Evolutionary conservation across 2,113 vertebrate species (phyloP), one percentile per base, ranked within the genome.

Genomic region (Limnothrissa miodon): DNA sequence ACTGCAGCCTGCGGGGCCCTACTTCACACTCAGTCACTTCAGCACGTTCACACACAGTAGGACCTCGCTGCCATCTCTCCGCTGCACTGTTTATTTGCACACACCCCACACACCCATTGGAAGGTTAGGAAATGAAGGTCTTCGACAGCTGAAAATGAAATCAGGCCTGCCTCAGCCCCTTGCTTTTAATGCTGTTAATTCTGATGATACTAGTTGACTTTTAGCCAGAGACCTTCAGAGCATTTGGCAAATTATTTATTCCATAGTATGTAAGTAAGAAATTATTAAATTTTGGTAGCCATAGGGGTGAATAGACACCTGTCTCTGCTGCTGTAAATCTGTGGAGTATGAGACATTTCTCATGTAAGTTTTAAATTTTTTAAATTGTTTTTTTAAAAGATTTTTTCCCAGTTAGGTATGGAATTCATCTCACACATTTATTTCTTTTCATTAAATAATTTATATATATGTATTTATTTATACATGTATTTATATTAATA

Each of bases 1-100:
- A 89, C 88, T 66, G 29, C 53, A 82, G 84, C 85, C 87, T 85
- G 45, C 82, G 74, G 85, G 83, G 81, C 25, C 81, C 84, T 83
- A 83, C 84, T 83, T 86, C 84, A 84, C 89, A 83, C 25, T 45
- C 66, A 36, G 78, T 80, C 83, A 45, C 84, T 78, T 42, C 83
- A 51, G 39, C 79, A 85, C 74, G 79, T 82, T 82, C 42, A 59
- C 56, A 70, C 66, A 66, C 66, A 84, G 86, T 85, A 78, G 84
- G 66, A 74, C 66, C 46, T 25, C 82, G 39, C 84, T 84, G 84
- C 82, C 83, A 83, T n/a, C 82, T 78, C 25, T 15, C 29, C 11
- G 11, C 33, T 33, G 29, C 25, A 17, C 66, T 74, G 66, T 74
- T 74, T 74, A 74, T 74, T 80, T 46, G 46, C 81, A 86, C 80